Conservation (phyloP, 2,888 invertebrate genomes). For the Opisthograptis luteolata region DNA sequence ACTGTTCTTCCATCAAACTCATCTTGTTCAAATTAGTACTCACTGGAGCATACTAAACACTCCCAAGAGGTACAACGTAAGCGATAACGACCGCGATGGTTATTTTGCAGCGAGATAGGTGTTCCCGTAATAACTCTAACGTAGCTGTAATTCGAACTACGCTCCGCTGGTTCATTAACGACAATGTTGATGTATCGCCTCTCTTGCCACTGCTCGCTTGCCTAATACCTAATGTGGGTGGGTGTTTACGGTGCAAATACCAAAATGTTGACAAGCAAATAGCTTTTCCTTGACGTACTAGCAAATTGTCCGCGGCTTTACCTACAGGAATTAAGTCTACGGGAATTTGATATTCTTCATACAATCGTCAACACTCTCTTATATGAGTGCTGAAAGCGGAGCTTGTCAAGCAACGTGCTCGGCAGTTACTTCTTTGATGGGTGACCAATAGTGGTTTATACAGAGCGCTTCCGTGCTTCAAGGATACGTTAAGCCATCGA, state of each 20-base stretch:
- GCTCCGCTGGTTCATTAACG: conserved; percentile 50
- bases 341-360: no score
- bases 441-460: no score
- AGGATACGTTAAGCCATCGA: no score
- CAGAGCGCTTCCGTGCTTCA: no score
- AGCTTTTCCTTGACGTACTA: conserved; percentile 36
- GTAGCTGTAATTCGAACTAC: conserved; percentile 62
- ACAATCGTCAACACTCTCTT: no score
- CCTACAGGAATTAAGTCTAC: no score
- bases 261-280: conserved; percentile 40
- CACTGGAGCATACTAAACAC: conserved; percentile 30
- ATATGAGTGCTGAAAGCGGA: no score
- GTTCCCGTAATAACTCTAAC: conserved; percentile 64
- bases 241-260: conserved; percentile 21
- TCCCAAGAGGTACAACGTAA: conserved; percentile 38
- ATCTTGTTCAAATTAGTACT: conserved; percentile 5
- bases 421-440: no score
- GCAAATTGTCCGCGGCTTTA: no score
- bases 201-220: conserved; percentile 34
- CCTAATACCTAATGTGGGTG: conserved; percentile 22
- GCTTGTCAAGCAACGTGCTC: no score
- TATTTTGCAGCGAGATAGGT: conserved; percentile 60
- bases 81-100: conserved; percentile 61
- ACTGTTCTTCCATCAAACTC: neutral
- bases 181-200: conserved; percentile 49